Percentiles rank a stretch among this genome's conserved stretches.
These are phyloP conservation scores for Mystacornis crossleyi DNA, from an alignment of 2,113 vertebrate species.

Conservation along the genomic window DNA sequence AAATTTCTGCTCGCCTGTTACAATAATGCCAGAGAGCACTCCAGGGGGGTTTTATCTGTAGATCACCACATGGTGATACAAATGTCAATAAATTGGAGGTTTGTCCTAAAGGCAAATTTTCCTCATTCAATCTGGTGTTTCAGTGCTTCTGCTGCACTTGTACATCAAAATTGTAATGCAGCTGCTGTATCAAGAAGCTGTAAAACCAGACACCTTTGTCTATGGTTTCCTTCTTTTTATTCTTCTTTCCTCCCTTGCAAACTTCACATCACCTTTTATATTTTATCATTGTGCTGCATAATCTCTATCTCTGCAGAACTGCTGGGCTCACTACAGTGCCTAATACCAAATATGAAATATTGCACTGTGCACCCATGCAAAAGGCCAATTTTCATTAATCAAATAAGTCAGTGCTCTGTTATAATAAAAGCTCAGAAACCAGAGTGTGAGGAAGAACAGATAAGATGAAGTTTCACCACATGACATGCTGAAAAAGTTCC, in stretches of 20 bases:
- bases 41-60: neutral
- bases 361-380: slow-evolving; percentile 12
- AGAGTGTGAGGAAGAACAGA: neutral
- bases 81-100: neutral
- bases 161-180: neutral
- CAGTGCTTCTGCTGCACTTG: neutral
- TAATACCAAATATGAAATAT: slow-evolving; percentile 26
- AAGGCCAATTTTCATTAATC: slow-evolving; percentile 53
- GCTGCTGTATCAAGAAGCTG: neutral
- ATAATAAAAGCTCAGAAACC: neutral
- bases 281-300: slow-evolving; percentile 13
- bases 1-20: neutral
- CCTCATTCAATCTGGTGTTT: neutral
- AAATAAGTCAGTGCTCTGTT: neutral
- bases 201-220: neutral
- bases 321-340: neutral
- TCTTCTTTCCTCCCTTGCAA: neutral
- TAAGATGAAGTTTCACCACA: neutral
- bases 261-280: slow-evolving; percentile 26
- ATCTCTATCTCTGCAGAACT: neutral
- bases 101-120: neutral
- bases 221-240: neutral
- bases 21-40: neutral
- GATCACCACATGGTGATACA: neutral
- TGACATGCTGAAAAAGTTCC: neutral